Percentiles rank a stretch among this genome's conserved stretches.
phyloP scores from a whole-genome alignment of 2,113 vertebrate genomes.

The Paralichthys olivaceus region DNA sequence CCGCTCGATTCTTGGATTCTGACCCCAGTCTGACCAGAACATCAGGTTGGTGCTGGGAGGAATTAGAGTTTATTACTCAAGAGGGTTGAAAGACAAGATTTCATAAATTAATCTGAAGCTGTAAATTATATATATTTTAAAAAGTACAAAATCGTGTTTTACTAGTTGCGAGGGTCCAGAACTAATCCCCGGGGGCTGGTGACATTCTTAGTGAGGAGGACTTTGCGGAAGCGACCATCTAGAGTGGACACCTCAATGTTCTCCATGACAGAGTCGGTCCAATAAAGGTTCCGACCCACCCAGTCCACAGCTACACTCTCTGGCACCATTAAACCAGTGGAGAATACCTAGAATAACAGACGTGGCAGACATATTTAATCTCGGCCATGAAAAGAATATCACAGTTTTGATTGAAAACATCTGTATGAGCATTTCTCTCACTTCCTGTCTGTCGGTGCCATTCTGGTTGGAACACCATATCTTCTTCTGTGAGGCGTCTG shows the following conservation, averaged over 20 bases:
- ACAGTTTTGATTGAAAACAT: not conserved
- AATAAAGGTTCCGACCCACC: constrained; percentile 82
- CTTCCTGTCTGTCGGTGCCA: constrained; percentile 64
- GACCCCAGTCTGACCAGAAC: constrained; percentile 85
- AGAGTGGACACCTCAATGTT: constrained; percentile 83
- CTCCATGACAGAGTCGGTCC: constrained; percentile 80
- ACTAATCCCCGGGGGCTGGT: constrained; percentile 81
- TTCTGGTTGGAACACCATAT: constrained; percentile 76
- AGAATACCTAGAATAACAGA: constrained; percentile 72
- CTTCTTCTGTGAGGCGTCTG: constrained; percentile 73
- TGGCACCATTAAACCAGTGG: constrained; percentile 73
- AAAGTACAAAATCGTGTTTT: not conserved
- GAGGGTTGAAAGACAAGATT: not conserved
- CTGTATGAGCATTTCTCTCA: constrained; percentile 3
- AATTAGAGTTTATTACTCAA: not conserved
- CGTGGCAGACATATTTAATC: not conserved
- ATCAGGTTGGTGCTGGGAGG: constrained; percentile 73
- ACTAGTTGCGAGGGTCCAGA: constrained; percentile 81
- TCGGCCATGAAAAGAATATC: not conserved
- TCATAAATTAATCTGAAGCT: not conserved
- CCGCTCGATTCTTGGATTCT: constrained; percentile 80
- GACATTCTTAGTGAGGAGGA: constrained; percentile 77
- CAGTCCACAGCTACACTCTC: constrained; percentile 83
- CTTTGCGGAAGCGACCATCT: constrained; percentile 77
- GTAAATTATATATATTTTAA: not conserved